Percentiles rank a stretch among this genome's conserved stretches.
These are phyloP conservation scores for Lepidocyrtoides sp. DNA, from an alignment of 2,888 invertebrate species.

Conservation along the genomic window DNA sequence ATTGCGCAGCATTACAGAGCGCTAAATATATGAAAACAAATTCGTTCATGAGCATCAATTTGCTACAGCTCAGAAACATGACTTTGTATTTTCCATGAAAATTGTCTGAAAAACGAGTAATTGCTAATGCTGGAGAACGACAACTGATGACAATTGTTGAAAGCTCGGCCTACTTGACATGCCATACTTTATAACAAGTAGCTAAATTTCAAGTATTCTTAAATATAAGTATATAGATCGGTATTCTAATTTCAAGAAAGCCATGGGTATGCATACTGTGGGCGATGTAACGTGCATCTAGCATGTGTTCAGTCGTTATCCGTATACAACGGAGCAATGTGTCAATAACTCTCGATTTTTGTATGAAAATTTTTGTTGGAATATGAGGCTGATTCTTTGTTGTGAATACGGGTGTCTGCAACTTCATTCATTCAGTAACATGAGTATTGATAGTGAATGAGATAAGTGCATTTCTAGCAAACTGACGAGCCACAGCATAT, in stretches of 20 bases:
- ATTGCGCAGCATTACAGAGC: not conserved
- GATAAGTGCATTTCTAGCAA: constrained; percentile 45
- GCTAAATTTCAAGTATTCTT: not conserved
- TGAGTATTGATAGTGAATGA: constrained; percentile 2
- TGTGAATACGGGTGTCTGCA: not conserved
- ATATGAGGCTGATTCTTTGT: not conserved
- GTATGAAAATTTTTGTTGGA: too few relatives aligned
- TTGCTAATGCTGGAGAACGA: not conserved
- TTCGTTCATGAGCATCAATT: constrained; percentile 30
- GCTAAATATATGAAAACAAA: not conserved
- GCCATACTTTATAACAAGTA: too few relatives aligned
- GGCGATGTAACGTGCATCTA: too few relatives aligned
- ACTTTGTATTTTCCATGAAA: constrained; percentile 38
- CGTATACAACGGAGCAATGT: too few relatives aligned
- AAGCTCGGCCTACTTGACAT: too few relatives aligned
- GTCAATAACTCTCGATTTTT: too few relatives aligned
- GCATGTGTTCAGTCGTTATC: too few relatives aligned
- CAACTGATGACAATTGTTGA: not conserved
- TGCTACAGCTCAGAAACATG: constrained; percentile 20
- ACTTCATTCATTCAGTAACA: constrained; percentile 12
- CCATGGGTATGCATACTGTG: too few relatives aligned
- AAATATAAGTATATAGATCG: too few relatives aligned
- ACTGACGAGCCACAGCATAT: constrained; percentile 6
- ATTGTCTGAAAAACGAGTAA: constrained; percentile 12
- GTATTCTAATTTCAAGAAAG: too few relatives aligned